Conservation (phyloP, 1,140 invertebrate species). For the Arion vulgaris region DNA sequence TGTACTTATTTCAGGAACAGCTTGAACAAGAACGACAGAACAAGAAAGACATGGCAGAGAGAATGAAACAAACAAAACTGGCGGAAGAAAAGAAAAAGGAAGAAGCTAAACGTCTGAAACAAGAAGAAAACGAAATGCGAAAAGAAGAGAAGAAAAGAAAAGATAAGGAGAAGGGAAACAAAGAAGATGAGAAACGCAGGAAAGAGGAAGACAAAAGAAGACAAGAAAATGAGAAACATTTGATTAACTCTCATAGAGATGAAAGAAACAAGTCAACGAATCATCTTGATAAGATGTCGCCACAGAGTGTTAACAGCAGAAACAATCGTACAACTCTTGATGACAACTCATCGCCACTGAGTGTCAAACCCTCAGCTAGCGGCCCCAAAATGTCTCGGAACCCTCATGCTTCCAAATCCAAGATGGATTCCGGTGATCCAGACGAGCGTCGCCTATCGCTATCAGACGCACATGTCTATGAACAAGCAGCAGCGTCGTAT, state of each 20-base stretch:
- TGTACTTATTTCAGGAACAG: slow-evolving; percentile 42
- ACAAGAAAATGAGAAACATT: slow-evolving; percentile 35
- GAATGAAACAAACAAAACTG: slow-evolving; percentile 39
- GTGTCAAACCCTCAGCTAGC: not conserved
- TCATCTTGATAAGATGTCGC: slow-evolving; percentile 42
- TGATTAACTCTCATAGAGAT: slow-evolving; percentile 21
- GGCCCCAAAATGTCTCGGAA: slow-evolving; percentile 28
- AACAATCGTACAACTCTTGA: slow-evolving; percentile 3
- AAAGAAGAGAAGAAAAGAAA: slow-evolving; percentile 28
- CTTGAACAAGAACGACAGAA: slow-evolving; percentile 42
- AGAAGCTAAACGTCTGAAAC: slow-evolving; percentile 17
- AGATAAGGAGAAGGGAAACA: slow-evolving; percentile 41
- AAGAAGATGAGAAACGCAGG: slow-evolving; percentile 47
- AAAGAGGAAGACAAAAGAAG: slow-evolving; percentile 47
- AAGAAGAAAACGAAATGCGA: slow-evolving; percentile 34
- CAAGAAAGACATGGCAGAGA: slow-evolving; percentile 43
- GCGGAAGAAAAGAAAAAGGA: slow-evolving; percentile 43
- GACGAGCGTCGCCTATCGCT: slow-evolving; percentile 14
- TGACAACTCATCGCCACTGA: not conserved
- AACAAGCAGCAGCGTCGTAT: slow-evolving; percentile 44
- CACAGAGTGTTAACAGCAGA: slow-evolving; percentile 24
- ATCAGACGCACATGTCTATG: slow-evolving; percentile 24
- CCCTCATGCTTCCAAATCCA: slow-evolving; percentile 47
- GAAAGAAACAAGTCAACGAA: slow-evolving; percentile 39
- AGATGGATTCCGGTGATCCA: slow-evolving; percentile 15